These are phyloP conservation scores for Platerodrilus igneus DNA, from an alignment of 2,888 invertebrate genomes.

Conservation along the genomic window DNA sequence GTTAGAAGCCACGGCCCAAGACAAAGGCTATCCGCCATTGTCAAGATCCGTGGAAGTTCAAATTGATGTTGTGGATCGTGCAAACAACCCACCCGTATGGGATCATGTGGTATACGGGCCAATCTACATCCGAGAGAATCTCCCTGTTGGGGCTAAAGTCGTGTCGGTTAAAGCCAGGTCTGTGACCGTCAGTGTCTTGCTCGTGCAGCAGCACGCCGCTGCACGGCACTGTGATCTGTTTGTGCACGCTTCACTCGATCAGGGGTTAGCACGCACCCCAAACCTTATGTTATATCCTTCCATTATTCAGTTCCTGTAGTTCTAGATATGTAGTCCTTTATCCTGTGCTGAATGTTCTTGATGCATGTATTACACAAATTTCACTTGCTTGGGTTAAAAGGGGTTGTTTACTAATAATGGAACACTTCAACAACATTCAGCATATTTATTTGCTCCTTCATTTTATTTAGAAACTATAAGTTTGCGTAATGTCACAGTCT, in stretches of 20 bases:
- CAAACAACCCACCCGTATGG: slow-evolving; percentile 97
- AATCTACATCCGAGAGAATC: slow-evolving; percentile 96
- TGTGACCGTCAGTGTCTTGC: slow-evolving; percentile 52
- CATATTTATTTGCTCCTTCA: slow-evolving; percentile 24
- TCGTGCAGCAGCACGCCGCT: slow-evolving; percentile 47
- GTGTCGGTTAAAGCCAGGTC: slow-evolving; percentile 98
- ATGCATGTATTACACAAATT: slow-evolving; percentile 49
- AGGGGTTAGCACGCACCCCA: slow-evolving; percentile 63
- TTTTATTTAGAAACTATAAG: slow-evolving; percentile 26
- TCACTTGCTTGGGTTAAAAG: slow-evolving; percentile 43
- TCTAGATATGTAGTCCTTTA: slow-evolving; percentile 32
- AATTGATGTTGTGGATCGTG: slow-evolving; percentile 97
- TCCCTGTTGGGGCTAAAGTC: slow-evolving; percentile 96
- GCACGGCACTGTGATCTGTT: slow-evolving; percentile 48
- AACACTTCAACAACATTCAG: slow-evolving; percentile 47
- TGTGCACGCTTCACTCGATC: slow-evolving; percentile 47
- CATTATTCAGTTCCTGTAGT: slow-evolving; percentile 32
- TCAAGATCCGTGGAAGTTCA: slow-evolving; percentile 96
- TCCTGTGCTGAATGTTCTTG: slow-evolving; percentile 44
- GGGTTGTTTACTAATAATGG: no score
- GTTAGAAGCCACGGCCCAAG: slow-evolving; percentile 97
- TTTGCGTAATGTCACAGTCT: slow-evolving; percentile 24
- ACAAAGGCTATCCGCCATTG: slow-evolving; percentile 93
- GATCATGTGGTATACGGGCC: slow-evolving; percentile 95
- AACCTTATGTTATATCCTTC: slow-evolving; percentile 35